phyloP scores from a whole-genome alignment of 2,797 vertebrate species.

The Labeo calbasu region DNA sequence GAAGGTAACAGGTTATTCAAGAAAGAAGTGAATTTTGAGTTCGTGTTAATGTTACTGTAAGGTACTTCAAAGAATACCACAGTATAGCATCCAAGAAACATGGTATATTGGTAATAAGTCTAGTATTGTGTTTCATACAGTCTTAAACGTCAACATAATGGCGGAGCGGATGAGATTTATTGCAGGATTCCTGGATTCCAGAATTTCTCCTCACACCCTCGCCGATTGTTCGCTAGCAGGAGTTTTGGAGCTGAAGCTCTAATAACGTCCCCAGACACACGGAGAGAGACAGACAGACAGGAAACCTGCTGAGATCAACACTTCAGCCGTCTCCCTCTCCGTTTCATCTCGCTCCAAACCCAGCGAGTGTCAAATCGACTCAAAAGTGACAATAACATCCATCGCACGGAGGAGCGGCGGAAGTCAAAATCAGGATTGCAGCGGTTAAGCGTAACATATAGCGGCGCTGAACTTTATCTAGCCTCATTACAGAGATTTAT shows the following conservation, averaged over 20 bases:
- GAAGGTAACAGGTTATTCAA: background rate
- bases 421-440: conserved; percentile 26
- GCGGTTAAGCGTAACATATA: conserved; percentile 11
- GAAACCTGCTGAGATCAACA: conserved; percentile 37
- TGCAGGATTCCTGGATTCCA: background rate
- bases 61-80: background rate
- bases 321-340: conserved; percentile 10
- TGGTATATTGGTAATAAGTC: background rate
- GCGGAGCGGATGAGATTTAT: background rate
- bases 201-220: background rate
- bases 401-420: background rate
- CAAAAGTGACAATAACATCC: background rate
- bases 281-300: background rate
- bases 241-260: conserved; percentile 15
- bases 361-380: background rate
- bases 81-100: background rate
- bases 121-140: background rate
- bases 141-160: background rate
- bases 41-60: background rate
- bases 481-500: conserved; percentile 38
- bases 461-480: conserved; percentile 58
- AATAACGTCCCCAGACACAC: conserved; percentile 23
- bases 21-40: background rate
- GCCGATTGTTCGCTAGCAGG: background rate
- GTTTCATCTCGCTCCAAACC: conserved; percentile 16